Evolutionary conservation across 2,888 invertebrate genomes (phyloP).

Genomic region (Allolobophora icterica): DNA sequence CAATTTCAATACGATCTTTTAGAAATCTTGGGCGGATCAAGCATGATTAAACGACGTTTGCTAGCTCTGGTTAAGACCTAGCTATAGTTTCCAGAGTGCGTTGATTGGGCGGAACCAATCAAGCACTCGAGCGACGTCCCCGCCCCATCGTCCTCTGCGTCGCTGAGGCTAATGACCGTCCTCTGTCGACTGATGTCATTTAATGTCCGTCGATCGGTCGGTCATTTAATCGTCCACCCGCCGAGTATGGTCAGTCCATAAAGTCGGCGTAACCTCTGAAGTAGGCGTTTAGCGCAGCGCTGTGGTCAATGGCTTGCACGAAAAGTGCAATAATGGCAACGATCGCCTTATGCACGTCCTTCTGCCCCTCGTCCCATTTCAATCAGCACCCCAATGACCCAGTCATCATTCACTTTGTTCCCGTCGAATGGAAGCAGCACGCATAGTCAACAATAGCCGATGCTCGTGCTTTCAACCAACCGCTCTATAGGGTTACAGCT

Average conservation of each 20-base stretch:
- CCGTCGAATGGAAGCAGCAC: neutral
- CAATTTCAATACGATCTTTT: neutral
- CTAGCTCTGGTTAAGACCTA: neutral
- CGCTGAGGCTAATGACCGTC: conserved; percentile 17
- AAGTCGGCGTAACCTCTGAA: neutral
- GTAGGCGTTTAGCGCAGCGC: neutral
- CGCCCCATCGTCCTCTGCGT: neutral
- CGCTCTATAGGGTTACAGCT: neutral
- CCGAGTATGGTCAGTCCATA: neutral
- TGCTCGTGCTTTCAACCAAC: neutral
- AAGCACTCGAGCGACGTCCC: neutral
- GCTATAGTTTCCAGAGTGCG: neutral
- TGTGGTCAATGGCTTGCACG: neutral
- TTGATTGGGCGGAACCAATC: neutral
- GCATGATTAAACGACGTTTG: conserved; percentile 9
- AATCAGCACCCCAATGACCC: neutral
- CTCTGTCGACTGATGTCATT: neutral
- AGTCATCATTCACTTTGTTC: neutral
- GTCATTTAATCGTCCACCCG: neutral
- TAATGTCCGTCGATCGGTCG: neutral
- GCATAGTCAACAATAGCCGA: neutral
- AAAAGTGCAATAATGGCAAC: neutral
- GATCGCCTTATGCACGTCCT: neutral
- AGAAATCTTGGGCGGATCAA: conserved; percentile 17
- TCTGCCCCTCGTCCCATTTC: neutral